phyloP scores from a whole-genome alignment of 2,113 vertebrate species.

The Piaya cayana region DNA sequence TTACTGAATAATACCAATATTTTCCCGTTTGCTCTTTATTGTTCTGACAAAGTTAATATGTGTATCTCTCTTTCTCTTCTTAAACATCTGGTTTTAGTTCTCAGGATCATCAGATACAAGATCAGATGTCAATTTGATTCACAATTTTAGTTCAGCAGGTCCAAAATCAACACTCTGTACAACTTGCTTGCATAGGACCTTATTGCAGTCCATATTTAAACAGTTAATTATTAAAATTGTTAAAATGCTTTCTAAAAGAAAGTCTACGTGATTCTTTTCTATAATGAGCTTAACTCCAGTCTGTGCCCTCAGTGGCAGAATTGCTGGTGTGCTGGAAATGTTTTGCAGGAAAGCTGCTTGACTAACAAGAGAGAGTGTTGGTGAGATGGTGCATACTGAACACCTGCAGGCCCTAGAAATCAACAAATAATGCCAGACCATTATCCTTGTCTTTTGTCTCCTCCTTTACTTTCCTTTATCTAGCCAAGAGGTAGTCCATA shows the following conservation, averaged over 20 bases:
- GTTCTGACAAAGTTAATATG: neutral
- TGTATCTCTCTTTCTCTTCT: constrained; percentile 22
- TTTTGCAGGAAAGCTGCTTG: neutral
- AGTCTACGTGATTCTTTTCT: neutral
- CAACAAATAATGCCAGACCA: neutral
- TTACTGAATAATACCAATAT: neutral
- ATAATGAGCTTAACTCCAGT: neutral
- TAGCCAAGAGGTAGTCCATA: neutral
- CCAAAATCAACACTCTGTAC: neutral
- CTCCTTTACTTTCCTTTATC: neutral
- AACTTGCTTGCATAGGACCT: neutral
- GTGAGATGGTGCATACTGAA: neutral
- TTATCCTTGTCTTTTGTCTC: neutral
- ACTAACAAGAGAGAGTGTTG: neutral
- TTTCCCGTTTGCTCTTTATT: constrained; percentile 3
- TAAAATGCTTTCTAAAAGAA: constrained; percentile 25
- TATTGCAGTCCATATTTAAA: neutral
- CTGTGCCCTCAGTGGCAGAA: neutral
- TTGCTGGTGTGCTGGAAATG: neutral
- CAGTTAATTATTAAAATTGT: neutral
- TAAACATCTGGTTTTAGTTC: neutral
- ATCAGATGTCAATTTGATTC: neutral
- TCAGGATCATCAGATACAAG: neutral
- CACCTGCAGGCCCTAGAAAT: neutral
- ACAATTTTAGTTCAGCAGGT: neutral